Evolutionary conservation across 92 coral and sea anemone species (phyloP).

Genomic region (Zoanthus gigantus): DNA sequence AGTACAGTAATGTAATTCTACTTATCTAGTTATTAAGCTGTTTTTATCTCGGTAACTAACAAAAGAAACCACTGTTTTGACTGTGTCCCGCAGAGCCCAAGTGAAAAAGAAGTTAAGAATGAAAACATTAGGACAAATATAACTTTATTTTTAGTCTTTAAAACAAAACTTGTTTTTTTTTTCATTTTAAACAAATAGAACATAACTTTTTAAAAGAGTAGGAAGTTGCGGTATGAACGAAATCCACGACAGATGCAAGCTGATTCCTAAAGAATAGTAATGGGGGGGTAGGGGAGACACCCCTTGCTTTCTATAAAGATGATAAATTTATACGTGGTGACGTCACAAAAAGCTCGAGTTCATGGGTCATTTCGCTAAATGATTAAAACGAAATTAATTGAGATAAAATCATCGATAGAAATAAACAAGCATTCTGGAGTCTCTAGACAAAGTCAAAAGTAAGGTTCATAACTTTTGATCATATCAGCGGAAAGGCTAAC

Average conservation of each 20-base stretch:
- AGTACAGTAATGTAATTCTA: too few relatives aligned
- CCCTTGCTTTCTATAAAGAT: background rate
- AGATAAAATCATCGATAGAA: background rate
- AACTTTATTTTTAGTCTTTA: background rate
- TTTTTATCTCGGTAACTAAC: background rate
- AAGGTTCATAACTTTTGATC: background rate
- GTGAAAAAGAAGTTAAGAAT: background rate
- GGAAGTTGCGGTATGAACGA: background rate
- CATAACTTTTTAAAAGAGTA: background rate
- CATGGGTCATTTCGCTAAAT: background rate
- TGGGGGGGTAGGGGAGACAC: background rate
- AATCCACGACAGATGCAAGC: background rate
- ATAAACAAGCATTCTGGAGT: background rate
- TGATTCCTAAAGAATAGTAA: background rate
- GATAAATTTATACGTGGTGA: background rate
- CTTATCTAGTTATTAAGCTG: too few relatives aligned
- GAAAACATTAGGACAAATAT: background rate
- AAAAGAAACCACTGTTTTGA: background rate
- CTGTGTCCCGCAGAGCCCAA: background rate
- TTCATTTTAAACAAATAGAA: background rate
- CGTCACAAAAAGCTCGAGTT: background rate
- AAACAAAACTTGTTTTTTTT: background rate
- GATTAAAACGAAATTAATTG: background rate
- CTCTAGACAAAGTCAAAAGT: background rate
- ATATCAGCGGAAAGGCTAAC: background rate